phyloP scores from a whole-genome alignment of 2,797 vertebrate species.

The Coregonus ussuriensis region DNA sequence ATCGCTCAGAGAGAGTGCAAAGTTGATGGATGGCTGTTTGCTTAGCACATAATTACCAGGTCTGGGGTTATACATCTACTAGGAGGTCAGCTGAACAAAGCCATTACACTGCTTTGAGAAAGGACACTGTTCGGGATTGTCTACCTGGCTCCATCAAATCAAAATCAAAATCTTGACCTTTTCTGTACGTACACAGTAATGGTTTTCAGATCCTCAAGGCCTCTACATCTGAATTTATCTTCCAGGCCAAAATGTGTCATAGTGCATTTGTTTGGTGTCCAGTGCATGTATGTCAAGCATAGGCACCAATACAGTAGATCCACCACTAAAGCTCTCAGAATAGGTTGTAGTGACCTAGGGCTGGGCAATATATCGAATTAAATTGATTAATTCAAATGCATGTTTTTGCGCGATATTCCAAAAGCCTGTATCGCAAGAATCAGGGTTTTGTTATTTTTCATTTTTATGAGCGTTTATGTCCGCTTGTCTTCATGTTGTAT shows the following conservation, averaged over 20 bases:
- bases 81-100: not conserved
- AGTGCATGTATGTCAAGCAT: not conserved
- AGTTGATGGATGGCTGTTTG: conserved; percentile 5
- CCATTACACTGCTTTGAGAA: not conserved
- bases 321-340: too few species aligned
- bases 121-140: not conserved
- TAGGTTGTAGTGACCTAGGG: too few species aligned
- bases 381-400: too few species aligned
- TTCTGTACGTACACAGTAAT: not conserved
- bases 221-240: not conserved
- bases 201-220: not conserved
- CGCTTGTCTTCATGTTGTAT: too few species aligned
- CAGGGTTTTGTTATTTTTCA: too few species aligned
- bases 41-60: not conserved
- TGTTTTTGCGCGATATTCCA: too few species aligned
- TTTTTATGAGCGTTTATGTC: too few species aligned
- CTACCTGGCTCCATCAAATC: not conserved
- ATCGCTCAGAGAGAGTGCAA: not conserved
- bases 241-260: not conserved
- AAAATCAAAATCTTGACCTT: not conserved
- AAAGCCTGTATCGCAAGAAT: too few species aligned
- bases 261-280: not conserved
- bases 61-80: not conserved
- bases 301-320: not conserved
- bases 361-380: too few species aligned